Conservation (phyloP, 2,113 vertebrate species). For the Rostratula benghalensis region DNA sequence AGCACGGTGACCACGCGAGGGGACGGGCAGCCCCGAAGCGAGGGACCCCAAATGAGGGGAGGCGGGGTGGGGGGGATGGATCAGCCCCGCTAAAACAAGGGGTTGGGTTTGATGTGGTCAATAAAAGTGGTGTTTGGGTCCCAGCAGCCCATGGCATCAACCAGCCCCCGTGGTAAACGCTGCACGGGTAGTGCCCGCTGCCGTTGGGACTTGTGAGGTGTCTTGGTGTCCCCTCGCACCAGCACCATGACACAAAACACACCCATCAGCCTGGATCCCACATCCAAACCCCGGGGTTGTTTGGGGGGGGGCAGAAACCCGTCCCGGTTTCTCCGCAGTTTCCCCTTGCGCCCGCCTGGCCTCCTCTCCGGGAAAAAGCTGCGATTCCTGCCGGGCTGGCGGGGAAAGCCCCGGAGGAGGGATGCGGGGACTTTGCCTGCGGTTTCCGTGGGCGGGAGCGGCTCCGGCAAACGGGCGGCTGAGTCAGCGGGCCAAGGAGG, state of each 20-base stretch:
- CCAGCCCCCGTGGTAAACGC: not conserved
- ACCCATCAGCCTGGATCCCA: accelerated
- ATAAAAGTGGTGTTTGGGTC: accelerated
- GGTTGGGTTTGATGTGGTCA: not conserved
- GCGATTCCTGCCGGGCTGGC: not conserved
- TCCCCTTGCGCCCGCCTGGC: accelerated
- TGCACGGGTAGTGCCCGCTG: accelerated
- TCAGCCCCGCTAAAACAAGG: not conserved
- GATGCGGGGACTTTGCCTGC: constrained; percentile 30
- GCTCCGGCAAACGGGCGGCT: constrained; percentile 8
- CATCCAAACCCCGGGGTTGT: accelerated
- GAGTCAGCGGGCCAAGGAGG: constrained; percentile 23
- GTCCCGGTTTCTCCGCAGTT: accelerated
- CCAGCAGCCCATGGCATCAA: not conserved
- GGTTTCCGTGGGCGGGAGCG: constrained; percentile 23
- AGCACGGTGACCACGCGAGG: not conserved
- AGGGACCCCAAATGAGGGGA: not conserved
- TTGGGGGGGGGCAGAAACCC: accelerated
- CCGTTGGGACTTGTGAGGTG: accelerated
- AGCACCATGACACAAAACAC: accelerated
- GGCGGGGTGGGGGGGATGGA: not conserved
- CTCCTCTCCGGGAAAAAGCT: not conserved
- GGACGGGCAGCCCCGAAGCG: not conserved
- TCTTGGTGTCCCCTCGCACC: not conserved
- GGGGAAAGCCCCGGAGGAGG: not conserved